Evolutionary conservation across 1,140 invertebrate species (phyloP), one percentile per base, ranked within the genome.

Genomic region (Proctacanthus coquilletti): DNA sequence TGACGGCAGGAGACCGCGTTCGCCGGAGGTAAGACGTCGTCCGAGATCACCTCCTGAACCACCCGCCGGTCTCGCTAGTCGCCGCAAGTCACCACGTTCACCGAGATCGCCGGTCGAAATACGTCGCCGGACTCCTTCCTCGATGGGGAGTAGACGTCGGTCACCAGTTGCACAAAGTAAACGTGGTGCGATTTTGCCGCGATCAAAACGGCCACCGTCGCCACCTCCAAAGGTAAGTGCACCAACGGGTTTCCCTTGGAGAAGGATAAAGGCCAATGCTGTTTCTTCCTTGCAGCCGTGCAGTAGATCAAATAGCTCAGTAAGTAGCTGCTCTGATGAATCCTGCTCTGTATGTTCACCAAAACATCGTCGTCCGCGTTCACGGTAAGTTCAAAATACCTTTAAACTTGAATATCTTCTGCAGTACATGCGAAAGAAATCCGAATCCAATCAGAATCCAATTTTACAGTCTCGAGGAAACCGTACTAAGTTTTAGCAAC

Each of bases 291-390:
- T 33, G 3, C 30, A 58, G 56, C 49, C 56, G 21, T 53, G 56
- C 42, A 52, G 55, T 21, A 63, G 64, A 10, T 72, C 71, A 1
- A 72, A 77, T 2, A 81, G 79, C 37, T 80, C 78, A 1, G 68
- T 74, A 14, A 82, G 79, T 58, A 81, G 76, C 45, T 84, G 81
- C 47, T 82, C 80, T 0, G 80, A 84, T 49, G 75, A 79, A 53
- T 82, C 79, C 0, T 85, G 82, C 52, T 81, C 79, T 0, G 74
- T 84, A 3, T 84, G 82, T 52, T 53, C 48, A 36, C 55, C 53
- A 43, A 61, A 49, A 44, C 51, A 56, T 49, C 51, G 45, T 37
- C 56, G 47, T 42, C 21, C 13, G 31, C 53, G 51, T 46, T 61
- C 54, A 50, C 55, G 53, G 56, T 60, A 45, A 50, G 46, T 18